Conservation (phyloP, 1,140 invertebrate species). For the Drosophila pruinosa region DNA sequence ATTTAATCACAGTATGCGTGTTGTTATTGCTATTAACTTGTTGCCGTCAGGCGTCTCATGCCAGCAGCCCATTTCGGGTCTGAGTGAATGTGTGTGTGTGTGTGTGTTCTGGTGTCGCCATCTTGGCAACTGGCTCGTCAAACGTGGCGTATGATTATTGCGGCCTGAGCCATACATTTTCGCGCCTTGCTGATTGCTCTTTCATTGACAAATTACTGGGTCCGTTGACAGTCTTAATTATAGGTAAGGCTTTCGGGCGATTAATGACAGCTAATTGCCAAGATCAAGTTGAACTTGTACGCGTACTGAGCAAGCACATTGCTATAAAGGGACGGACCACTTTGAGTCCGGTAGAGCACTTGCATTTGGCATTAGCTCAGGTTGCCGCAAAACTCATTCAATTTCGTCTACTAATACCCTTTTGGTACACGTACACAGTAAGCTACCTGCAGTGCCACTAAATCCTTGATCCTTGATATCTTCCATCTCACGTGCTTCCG, state of each 20-base stretch:
- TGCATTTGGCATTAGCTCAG: constrained; percentile 17
- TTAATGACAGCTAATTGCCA: constrained; percentile 38
- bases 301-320: background rate
- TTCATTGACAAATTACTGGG: constrained; percentile 63
- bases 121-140: constrained; percentile 7
- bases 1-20: constrained; percentile 68
- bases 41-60: constrained; percentile 50
- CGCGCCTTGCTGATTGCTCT: constrained; percentile 43
- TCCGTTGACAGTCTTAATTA: constrained; percentile 47
- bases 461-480: constrained; percentile 49
- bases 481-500: constrained; percentile 55
- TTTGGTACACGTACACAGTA: constrained; percentile 29
- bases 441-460: constrained; percentile 48
- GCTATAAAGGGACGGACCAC: constrained; percentile 26
- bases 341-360: constrained; percentile 1
- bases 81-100: background rate
- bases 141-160: constrained; percentile 54
- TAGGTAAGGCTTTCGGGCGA: background rate
- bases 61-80: constrained; percentile 20
- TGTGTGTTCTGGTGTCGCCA: constrained; percentile 2
- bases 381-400: constrained; percentile 53
- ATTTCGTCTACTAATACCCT: constrained; percentile 48
- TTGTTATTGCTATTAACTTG: constrained; percentile 66
- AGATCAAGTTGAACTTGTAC: constrained; percentile 15
- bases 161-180: constrained; percentile 41